Base-by-base conservation (phyloP, 2,888 invertebrate genomes). In the Campoplex nolae region DNA sequence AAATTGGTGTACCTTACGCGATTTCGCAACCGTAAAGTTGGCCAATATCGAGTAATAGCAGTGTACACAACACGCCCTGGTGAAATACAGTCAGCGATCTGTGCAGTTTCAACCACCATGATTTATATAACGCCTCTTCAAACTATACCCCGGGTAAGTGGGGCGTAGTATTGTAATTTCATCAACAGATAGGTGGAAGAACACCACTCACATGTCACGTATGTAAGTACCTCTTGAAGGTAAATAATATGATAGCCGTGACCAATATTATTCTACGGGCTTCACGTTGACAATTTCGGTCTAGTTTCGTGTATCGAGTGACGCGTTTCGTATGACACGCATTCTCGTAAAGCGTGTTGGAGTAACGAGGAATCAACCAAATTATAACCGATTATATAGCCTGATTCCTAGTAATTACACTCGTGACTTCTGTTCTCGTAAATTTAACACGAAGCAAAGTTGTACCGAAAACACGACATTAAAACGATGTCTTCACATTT, bases 21-120 rank as follows among this genome's bases (percentile, higher is more conserved):
- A 89, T 89, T 88, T 85, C 80, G 77, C 83, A 83, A 83, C 88
- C 86, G 77, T 90, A 90, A 90, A 89, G 88, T 88, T 85, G 58
- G 71, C 70, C 83, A 76, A 88, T 88, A 86, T 81, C 88, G 81
- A 79, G 73, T 80, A 81, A 58, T 76, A 56, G 74, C 68, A 54
- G 54, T 81, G 56, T 62, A 65, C 77, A 81, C 81, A 82, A 68
- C 75, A 84, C 67, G 54, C 83, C 84, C 56, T 70, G 45, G 74
- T 83, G 80, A 80, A 80, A 81, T 76, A 71, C 71, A 78, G 71
- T 51, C 70, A 23, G 56, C 81, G 77, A 86, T 84, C 80, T 73
- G 67, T 65, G 76, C 76, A 81, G 70, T 77, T 84, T 81, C 67
- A 84, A 71, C 79, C 71, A 73, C 73, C 67, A 81, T 84, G 77